These are phyloP conservation scores for Typhlomys cinereus DNA, from an alignment of 2,113 vertebrate species.

Conservation along the genomic window DNA sequence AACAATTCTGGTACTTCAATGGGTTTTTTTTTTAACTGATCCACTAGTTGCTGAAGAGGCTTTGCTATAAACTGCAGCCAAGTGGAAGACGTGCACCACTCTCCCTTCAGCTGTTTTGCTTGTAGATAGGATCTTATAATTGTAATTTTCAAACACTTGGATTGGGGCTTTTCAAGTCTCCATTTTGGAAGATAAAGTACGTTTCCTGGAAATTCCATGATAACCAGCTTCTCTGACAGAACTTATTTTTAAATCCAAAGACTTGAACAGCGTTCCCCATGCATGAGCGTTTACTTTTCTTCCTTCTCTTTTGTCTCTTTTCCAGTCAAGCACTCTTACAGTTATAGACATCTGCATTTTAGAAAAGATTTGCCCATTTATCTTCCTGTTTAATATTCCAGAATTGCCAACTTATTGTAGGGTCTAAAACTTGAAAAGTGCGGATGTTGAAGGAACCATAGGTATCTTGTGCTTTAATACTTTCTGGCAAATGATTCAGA, in stretches of 20 bases:
- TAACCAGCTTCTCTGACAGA: constrained; percentile 78
- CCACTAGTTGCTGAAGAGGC: constrained; percentile 69
- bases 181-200: constrained; percentile 42
- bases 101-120: constrained; percentile 43
- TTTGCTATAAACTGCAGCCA: constrained; percentile 37
- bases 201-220: constrained; percentile 65
- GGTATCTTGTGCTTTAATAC: constrained; percentile 85
- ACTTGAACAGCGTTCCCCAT: constrained; percentile 82
- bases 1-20: constrained; percentile 77
- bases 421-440: constrained; percentile 79
- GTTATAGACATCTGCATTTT: constrained; percentile 76
- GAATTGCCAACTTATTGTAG: constrained; percentile 75
- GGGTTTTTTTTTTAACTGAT: constrained; percentile 63
- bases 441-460: constrained; percentile 81
- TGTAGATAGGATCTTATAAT: constrained; percentile 66
- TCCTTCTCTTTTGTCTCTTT: constrained; percentile 52
- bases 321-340: constrained; percentile 67
- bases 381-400: constrained; percentile 62
- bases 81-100: constrained; percentile 67
- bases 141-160: constrained; percentile 71
- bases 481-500: constrained; percentile 87
- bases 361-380: constrained; percentile 67
- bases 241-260: constrained; percentile 77
- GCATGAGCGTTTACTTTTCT: constrained; percentile 67
- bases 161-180: constrained; percentile 79